Base-by-base conservation (phyloP, 2,113 vertebrate species). In the Suricata suricatta region DNA sequence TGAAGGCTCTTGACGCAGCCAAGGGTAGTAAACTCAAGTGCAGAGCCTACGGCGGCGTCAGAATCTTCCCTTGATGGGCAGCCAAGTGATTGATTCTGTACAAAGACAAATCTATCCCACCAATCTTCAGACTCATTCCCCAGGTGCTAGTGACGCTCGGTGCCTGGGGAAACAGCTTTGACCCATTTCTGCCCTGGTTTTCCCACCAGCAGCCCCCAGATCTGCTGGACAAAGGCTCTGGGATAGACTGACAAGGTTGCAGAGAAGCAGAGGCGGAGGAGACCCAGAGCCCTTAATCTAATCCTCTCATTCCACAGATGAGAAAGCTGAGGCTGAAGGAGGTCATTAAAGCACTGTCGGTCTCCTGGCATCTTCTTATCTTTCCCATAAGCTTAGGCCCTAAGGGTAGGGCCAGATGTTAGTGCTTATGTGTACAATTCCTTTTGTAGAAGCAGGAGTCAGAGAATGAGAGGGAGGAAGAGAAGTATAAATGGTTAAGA, bases 281-380 rank as follows among this genome's bases (percentile, higher is more conserved):
- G 85, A 69, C 60, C 15, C 19, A 38, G 76, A 82, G 41, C 84
- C 90, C 71, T 68, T 35, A 85, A 38, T 25, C 80, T 93, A 95
- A 95, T 71, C 84, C 52, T 80, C 17, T 76, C 21, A 94, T 63
- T n/a, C 88, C 90, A 82, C 44, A 80, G 92, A 96, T 68, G 89
- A 96, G 96, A 97, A 95, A 77, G 77, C 69, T 21, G 81, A 92
- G 21, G 41, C 79, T 63, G 54, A 71, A 80, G 68, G 25, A 76
- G 71, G 87, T 44, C 44, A 41, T 80, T 81, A 85, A 95, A 64
- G 82, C 8, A 52, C 77, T 33, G 57, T 44, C 52, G 23, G n/a
- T 41, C 71, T 95, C 68, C 90, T 47, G 74, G 47, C 83, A 38
- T 63, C 83, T 27, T 83, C 87, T 97, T 97, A 95, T 95, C 85